These are phyloP conservation scores for Anser cygnoides DNA, from an alignment of 2,113 vertebrate species.

Conservation along the genomic window DNA sequence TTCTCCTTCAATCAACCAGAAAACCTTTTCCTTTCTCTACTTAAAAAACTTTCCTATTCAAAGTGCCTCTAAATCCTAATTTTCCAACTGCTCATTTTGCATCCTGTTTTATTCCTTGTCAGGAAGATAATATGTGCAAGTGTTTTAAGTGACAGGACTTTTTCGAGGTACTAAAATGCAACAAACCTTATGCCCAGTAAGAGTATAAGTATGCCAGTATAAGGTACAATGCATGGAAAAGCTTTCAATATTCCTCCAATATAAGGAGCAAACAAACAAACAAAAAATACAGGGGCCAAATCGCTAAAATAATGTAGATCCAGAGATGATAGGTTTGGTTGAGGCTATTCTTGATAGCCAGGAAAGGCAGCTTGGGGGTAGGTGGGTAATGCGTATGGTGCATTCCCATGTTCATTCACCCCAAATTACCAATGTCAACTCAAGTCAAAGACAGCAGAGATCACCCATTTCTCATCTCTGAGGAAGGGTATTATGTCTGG, in stretches of 20 bases:
- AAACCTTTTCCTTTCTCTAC: neutral
- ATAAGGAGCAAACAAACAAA: neutral
- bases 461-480: neutral
- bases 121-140: neutral
- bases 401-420: neutral
- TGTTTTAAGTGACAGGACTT: neutral
- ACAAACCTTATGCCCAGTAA: neutral
- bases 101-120: neutral
- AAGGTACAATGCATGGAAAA: neutral
- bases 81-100: neutral
- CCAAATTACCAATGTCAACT: neutral
- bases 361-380: neutral
- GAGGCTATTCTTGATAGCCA: neutral
- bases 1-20: neutral
- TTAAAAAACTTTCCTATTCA: neutral
- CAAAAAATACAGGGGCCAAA: neutral
- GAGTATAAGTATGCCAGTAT: neutral
- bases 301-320: neutral
- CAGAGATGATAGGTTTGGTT: neutral
- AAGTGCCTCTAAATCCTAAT: neutral
- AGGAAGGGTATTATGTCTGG: neutral
- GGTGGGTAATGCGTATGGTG: neutral
- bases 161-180: neutral
- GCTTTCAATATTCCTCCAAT: neutral
- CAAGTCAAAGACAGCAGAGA: neutral